These are phyloP conservation scores for Remorina albescens DNA, from an alignment of 2,797 vertebrate genomes.

Conservation along the genomic window DNA sequence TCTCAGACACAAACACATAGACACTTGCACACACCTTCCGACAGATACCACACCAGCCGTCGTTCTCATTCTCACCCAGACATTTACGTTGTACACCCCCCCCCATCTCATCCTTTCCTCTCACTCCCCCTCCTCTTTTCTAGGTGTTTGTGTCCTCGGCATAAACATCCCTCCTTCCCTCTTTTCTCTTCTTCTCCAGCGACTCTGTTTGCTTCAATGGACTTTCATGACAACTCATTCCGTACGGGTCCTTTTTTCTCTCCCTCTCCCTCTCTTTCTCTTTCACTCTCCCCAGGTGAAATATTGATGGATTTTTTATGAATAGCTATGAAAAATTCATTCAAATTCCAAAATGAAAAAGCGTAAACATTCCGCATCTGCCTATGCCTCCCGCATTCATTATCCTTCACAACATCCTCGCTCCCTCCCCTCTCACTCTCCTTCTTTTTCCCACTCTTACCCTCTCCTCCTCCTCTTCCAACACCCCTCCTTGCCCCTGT, in stretches of 20 bases:
- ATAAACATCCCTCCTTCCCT: slow-evolving; percentile 79
- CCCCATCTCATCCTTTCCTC: slow-evolving; percentile 44
- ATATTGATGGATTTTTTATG: slow-evolving; percentile 91
- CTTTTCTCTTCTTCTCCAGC: slow-evolving; percentile 78
- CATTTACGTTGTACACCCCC: slow-evolving; percentile 64
- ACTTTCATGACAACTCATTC: slow-evolving; percentile 87
- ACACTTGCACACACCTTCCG: slow-evolving; percentile 56
- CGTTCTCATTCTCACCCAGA: slow-evolving; percentile 82
- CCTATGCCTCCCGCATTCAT: slow-evolving; percentile 85
- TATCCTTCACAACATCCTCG: slow-evolving; percentile 83
- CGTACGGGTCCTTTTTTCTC: slow-evolving; percentile 79
- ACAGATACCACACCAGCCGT: slow-evolving; percentile 74
- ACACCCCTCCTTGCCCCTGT: slow-evolving; percentile 39
- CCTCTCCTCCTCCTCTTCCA: slow-evolving; percentile 12
- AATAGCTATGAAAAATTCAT: slow-evolving; percentile 91
- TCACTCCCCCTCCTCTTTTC: slow-evolving; percentile 55
- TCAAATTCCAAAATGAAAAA: slow-evolving; percentile 89
- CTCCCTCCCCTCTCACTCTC: slow-evolving; percentile 58
- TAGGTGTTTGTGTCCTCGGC: slow-evolving; percentile 82
- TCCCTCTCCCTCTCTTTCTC: slow-evolving; percentile 75
- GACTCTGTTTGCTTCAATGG: slow-evolving; percentile 85
- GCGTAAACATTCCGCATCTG: slow-evolving; percentile 87
- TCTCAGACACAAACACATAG: slow-evolving; percentile 53
- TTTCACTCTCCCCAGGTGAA: slow-evolving; percentile 87
- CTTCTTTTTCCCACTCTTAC: slow-evolving; percentile 46